These are phyloP conservation scores for Philopedon plagiatum DNA, from an alignment of 2,888 invertebrate genomes.

Conservation along the genomic window DNA sequence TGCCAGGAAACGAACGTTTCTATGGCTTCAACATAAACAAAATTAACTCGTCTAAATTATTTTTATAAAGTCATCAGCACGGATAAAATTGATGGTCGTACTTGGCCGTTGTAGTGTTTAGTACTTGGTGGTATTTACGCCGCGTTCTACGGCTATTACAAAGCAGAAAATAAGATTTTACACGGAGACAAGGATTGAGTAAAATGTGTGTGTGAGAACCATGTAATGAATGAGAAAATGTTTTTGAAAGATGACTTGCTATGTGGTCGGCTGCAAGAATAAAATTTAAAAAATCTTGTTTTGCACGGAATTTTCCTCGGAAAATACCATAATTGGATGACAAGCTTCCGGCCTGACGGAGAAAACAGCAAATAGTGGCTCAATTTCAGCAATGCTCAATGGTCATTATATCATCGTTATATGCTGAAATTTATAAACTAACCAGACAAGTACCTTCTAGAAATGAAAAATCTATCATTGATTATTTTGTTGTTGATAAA, in stretches of 20 bases:
- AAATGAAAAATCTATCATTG: too few relatives aligned
- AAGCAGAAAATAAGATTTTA: slow-evolving; percentile 14
- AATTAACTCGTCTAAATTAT: slow-evolving; percentile 15
- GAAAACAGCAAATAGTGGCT: too few relatives aligned
- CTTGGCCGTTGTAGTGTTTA: slow-evolving; percentile 10
- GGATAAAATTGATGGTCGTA: slow-evolving; percentile 22
- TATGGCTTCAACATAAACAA: slow-evolving; percentile 6
- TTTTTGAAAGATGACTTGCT: background rate
- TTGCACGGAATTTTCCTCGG: too few relatives aligned
- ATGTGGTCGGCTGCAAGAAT: too few relatives aligned
- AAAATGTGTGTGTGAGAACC: slow-evolving; percentile 11
- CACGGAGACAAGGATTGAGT: background rate
- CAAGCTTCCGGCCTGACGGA: too few relatives aligned
- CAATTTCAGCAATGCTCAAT: too few relatives aligned
- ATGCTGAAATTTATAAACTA: too few relatives aligned
- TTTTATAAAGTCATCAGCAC: slow-evolving; percentile 34
- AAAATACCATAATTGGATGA: too few relatives aligned
- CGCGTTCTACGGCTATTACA: background rate
- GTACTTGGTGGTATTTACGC: slow-evolving; percentile 3
- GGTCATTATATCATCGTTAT: too few relatives aligned
- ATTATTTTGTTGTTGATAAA: too few relatives aligned
- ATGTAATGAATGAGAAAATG: background rate
- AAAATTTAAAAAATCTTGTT: too few relatives aligned
- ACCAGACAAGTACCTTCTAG: too few relatives aligned
- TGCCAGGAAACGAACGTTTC: slow-evolving; percentile 25